Percentiles rank a stretch among this genome's conserved stretches.
Evolutionary conservation across 2,888 invertebrate species (phyloP).

Genomic region (Andrena flavipes): DNA sequence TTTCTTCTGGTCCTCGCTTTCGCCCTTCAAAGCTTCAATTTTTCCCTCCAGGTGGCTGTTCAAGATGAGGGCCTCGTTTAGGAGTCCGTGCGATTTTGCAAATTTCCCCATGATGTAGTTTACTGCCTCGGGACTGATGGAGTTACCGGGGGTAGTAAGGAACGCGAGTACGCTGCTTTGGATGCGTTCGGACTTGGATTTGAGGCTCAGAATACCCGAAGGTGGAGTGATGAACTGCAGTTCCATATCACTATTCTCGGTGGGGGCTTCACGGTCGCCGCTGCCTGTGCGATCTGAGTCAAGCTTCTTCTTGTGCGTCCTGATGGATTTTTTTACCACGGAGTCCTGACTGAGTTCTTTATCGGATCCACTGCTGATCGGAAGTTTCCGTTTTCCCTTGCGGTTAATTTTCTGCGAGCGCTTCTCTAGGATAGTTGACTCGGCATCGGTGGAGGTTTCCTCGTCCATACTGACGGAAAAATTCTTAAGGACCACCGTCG

Average conservation of each 20-base stretch:
- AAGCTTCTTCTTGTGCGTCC: no score
- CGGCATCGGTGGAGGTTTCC: no score
- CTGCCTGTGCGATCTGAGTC: no score
- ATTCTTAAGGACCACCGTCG: no score
- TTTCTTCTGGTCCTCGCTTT: not conserved
- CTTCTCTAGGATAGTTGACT: no score
- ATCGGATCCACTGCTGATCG: no score
- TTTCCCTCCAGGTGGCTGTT: not conserved
- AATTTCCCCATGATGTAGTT: not conserved
- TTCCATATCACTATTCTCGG: not conserved
- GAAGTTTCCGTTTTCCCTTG: no score
- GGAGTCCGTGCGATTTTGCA: not conserved
- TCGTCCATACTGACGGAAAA: no score
- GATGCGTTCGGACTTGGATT: constrained; percentile 84
- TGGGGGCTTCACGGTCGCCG: not conserved
- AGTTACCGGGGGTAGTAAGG: not conserved
- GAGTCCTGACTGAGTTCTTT: no score
- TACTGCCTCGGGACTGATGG: not conserved
- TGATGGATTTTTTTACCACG: no score
- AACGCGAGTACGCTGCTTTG: not conserved
- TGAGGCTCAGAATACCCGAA: not conserved
- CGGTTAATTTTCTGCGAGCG: no score
- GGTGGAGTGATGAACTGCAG: not conserved
- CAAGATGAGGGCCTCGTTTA: not conserved
- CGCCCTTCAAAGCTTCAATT: not conserved